Base-by-base conservation (phyloP, 1,140 invertebrate genomes). In the Spodoptera litura region DNA sequence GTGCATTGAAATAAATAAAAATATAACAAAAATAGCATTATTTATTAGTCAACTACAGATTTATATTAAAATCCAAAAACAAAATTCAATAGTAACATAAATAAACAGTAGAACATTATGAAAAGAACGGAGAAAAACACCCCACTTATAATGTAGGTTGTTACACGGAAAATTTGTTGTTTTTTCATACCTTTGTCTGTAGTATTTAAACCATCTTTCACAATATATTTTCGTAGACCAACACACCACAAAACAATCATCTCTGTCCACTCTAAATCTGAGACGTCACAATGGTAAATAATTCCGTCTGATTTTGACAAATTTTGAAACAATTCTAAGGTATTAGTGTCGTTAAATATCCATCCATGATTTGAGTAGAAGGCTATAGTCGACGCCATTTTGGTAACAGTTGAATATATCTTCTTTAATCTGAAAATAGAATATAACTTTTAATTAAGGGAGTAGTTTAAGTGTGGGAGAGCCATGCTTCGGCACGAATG, bases 401-500 rank as follows among this genome's bases (percentile, higher is more conserved):
- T 83, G 62, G 80, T 78, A 8, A 78, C 70, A n/a, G 80, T 85
- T 25, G 35, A 66, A 66, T 86, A 86, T 3, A 84, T 58, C 72
- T 81, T 83, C 27, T 73, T 71, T 4, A 74, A 76, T 52, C 81
- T 85, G 81, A 78, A 81, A 31, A 61, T 25, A 15, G 44, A 20
- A 35, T n/a, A 62, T 12, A 31, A 31, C 31, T 0, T 31, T 31
- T 31, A 31, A 31, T 31, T 2, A 31, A 31, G 27, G 27, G n/a
- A n/a, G n/a, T n/a, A n/a, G n/a, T n/a, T n/a, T 20, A 20, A 20
- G 20, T 20, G 20, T 20, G 20, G 1, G 20, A 20, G 20, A 20
- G 20, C 20, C 20, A 20, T 20, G 20, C 20, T 20, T 20, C 20
- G 20, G 20, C 20, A 20, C 20, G 20, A 20, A 20, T 20, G 20